A percentile compares a stretch with the other conserved stretches of the same genome.
Conservation (phyloP, 2,888 invertebrate species). For the Mesorhabditis spiculigera region DNA sequence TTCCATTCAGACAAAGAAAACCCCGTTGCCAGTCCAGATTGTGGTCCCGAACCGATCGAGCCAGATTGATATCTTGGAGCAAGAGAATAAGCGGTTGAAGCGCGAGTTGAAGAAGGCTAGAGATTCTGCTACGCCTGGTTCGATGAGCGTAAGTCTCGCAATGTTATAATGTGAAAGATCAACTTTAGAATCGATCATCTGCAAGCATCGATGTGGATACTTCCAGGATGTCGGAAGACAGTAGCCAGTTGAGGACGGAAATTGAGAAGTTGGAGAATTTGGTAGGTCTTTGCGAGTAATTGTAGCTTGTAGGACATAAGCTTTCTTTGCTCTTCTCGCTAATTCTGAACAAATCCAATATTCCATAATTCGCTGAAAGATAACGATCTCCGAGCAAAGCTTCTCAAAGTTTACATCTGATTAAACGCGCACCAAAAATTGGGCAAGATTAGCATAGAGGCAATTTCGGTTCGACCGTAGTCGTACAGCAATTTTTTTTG, state of each 20-base stretch:
- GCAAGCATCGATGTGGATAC: not conserved
- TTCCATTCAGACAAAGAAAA: not conserved
- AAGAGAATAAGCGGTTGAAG: conserved; percentile 3
- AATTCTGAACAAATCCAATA: too few species aligned
- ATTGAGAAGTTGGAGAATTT: not conserved
- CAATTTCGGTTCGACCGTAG: too few species aligned
- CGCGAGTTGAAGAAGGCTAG: not conserved
- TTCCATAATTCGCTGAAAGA: too few species aligned
- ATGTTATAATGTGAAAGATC: not conserved
- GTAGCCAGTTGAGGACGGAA: not conserved
- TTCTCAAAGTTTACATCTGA: too few species aligned
- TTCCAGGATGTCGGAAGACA: not conserved
- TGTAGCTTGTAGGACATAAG: not conserved
- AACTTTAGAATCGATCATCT: not conserved
- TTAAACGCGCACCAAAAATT: too few species aligned
- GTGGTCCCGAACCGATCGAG: not conserved
- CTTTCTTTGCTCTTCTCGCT: too few species aligned
- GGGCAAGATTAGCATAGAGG: too few species aligned
- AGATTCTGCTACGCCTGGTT: not conserved
- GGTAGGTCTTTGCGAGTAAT: not conserved
- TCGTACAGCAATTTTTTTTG: too few species aligned
- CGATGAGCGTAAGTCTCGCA: not conserved
- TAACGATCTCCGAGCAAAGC: too few species aligned
- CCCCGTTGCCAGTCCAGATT: conserved; percentile 4
- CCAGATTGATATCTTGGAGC: not conserved